Conservation (phyloP, 1,140 invertebrate species). For the Microplitis demolitor region DNA sequence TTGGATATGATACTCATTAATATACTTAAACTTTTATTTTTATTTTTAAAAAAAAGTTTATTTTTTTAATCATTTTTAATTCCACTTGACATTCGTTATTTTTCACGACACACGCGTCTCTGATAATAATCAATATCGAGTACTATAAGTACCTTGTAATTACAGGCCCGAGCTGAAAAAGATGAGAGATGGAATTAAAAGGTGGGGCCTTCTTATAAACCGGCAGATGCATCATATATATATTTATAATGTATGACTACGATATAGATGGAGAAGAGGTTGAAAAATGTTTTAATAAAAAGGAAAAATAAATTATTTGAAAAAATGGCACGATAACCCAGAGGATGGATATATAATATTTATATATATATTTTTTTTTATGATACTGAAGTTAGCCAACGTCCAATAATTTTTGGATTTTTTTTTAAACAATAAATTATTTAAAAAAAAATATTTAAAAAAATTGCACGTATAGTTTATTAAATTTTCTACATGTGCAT, state of each 20-base stretch:
- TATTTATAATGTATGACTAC: not conserved
- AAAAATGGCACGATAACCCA: no score
- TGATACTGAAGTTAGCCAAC: no score
- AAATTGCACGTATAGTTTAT: no score
- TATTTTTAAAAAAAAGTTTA: not conserved
- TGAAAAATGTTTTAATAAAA: not conserved
- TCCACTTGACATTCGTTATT: not conserved
- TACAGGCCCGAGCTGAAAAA: slow-evolving; percentile 14
- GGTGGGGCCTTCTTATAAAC: slow-evolving; percentile 12
- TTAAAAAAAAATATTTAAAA: no score
- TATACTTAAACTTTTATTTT: no score
- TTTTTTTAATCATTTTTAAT: not conserved
- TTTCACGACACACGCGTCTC: not conserved
- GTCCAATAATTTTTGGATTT: no score
- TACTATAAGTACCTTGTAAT: slow-evolving; percentile 32
- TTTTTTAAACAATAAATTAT: no score
- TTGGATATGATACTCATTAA: no score
- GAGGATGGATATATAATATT: no score
- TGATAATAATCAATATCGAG: slow-evolving; percentile 34
- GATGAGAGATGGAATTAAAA: slow-evolving; percentile 6
- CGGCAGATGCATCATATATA: slow-evolving; percentile 32
- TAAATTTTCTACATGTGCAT: no score
- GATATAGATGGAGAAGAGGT: not conserved
- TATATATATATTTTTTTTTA: no score
- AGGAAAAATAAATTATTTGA: not conserved